phyloP scores from a whole-genome alignment of 2,888 invertebrate species.

The Neoaliturus tenellus region DNA sequence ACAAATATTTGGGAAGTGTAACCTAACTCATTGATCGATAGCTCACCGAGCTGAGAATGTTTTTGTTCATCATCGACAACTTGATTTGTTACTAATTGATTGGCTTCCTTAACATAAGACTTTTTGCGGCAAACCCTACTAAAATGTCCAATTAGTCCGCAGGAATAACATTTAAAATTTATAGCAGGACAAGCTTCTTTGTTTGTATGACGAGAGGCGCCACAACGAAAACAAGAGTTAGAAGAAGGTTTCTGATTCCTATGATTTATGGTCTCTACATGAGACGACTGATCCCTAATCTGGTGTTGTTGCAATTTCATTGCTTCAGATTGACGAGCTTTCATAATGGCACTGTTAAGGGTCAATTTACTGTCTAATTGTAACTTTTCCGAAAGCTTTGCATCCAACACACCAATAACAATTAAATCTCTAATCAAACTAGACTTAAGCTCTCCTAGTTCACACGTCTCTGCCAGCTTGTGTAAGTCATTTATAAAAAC shows the following conservation, averaged over 20 bases:
- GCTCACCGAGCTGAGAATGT: background rate
- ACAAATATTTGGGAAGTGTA: background rate
- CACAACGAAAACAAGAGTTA: background rate
- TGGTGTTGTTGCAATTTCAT: background rate
- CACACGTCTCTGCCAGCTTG: background rate
- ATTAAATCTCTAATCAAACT: slow-evolving; percentile 14
- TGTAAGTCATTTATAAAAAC: background rate
- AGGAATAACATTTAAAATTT: slow-evolving; percentile 5
- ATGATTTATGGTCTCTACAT: background rate
- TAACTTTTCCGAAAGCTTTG: background rate
- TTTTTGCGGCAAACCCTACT: background rate
- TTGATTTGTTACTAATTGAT: background rate
- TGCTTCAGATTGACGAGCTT: background rate
- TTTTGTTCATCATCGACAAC: background rate
- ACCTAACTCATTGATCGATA: slow-evolving; percentile 21
- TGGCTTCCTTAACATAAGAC: background rate
- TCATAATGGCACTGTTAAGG: slow-evolving; percentile 7
- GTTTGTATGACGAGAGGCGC: background rate
- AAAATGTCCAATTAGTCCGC: slow-evolving; percentile 9
- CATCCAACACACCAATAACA: background rate
- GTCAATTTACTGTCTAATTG: slow-evolving; percentile 9
- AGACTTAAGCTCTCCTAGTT: background rate
- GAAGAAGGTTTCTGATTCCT: background rate
- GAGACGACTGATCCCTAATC: background rate
- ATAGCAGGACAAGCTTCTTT: background rate